phyloP scores from a whole-genome alignment of 2,888 invertebrate genomes.

The Nymphalis c-album region DNA sequence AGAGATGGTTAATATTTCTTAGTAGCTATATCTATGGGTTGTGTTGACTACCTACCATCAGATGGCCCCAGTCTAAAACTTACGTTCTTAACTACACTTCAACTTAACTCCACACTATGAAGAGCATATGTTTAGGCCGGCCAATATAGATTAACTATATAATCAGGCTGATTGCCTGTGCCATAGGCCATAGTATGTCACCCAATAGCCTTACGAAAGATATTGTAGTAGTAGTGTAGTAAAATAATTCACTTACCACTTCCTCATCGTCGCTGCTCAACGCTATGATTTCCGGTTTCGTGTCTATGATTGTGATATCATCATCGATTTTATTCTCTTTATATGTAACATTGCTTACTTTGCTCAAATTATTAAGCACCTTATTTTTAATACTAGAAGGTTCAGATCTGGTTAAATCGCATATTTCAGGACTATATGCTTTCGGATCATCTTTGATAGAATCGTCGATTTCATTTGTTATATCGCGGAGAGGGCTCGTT shows the following conservation, averaged over 20 bases:
- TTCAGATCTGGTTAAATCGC: constrained; percentile 31
- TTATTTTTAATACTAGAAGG: constrained; percentile 43
- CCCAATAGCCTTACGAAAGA: neutral
- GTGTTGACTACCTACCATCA: too few species aligned
- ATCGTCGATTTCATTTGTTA: constrained; percentile 48
- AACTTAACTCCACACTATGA: too few species aligned
- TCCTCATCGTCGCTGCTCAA: constrained; percentile 75
- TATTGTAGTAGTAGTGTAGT: too few species aligned
- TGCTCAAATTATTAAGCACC: constrained; percentile 42
- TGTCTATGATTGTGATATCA: constrained; percentile 68
- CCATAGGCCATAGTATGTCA: neutral
- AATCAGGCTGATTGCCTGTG: too few species aligned
- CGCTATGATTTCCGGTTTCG: constrained; percentile 64
- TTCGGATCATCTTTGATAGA: constrained; percentile 20
- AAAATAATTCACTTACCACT: constrained; percentile 49
- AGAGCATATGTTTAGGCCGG: too few species aligned
- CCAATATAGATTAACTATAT: too few species aligned
- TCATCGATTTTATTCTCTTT: constrained; percentile 56
- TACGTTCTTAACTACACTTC: too few species aligned
- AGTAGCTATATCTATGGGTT: too few species aligned
- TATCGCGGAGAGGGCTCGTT: constrained; percentile 57
- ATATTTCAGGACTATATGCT: constrained; percentile 29
- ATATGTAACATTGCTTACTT: constrained; percentile 30
- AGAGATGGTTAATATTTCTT: too few species aligned
- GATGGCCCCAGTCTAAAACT: too few species aligned